Percentiles rank a stretch among this genome's conserved stretches.
These are phyloP conservation scores for Gadopsis bispinosus DNA, from an alignment of 2,797 vertebrate species.

Conservation along the genomic window DNA sequence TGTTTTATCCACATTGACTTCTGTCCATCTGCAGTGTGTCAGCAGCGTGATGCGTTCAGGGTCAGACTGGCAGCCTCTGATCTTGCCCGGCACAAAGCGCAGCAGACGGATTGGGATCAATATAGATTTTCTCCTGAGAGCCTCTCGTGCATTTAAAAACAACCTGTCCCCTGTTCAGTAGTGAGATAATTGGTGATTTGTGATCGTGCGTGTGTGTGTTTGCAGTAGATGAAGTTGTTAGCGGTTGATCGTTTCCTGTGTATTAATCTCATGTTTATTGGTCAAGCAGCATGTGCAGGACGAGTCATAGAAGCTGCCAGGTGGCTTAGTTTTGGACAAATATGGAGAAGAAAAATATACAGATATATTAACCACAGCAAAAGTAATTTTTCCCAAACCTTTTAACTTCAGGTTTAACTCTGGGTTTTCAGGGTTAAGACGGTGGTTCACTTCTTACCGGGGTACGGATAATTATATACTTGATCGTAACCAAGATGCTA, in stretches of 20 bases:
- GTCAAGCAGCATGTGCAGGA: neutral
- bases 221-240: conserved; percentile 28
- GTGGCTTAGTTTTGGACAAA: neutral
- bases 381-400: neutral
- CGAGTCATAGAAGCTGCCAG: neutral
- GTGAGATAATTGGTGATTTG: neutral
- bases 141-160: neutral
- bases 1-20: conserved; percentile 46
- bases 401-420: no score
- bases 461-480: neutral
- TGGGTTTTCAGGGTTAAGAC: no score
- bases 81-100: neutral
- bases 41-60: conserved; percentile 33
- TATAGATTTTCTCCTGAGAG: conserved; percentile 54
- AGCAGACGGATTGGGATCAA: conserved; percentile 28
- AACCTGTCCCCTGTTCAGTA: conserved; percentile 10
- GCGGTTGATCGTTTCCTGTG: conserved; percentile 21
- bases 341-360: neutral
- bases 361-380: neutral
- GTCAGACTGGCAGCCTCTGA: conserved; percentile 4
- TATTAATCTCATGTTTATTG: conserved; percentile 26
- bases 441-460: no score
- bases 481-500: neutral
- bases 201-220: conserved; percentile 25
- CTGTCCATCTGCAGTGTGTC: conserved; percentile 44